Evolutionary conservation across 2,113 vertebrate species (phyloP).

Genomic region (Rhinolophus ferrumequinum): DNA sequence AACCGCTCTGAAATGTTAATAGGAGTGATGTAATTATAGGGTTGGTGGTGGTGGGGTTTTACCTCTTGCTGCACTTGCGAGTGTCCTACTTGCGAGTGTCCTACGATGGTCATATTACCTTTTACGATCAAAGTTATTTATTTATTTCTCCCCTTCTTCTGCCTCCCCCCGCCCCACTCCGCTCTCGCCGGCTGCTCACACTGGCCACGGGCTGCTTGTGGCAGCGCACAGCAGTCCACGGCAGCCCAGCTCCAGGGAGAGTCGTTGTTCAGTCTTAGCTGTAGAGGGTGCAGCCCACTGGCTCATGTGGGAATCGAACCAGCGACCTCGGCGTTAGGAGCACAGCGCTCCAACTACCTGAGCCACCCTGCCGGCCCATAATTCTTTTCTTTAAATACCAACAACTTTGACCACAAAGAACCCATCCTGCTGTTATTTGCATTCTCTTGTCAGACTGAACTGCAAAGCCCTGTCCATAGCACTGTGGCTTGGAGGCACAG

Average conservation of each 20-base stretch:
- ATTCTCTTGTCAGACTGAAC: not conserved
- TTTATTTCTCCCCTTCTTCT: no score
- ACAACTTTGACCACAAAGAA: not conserved
- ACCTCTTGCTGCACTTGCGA: not conserved
- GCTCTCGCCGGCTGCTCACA: no score
- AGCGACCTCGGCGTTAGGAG: no score
- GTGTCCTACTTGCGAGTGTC: not conserved
- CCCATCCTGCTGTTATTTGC: not conserved
- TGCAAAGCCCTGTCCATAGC: not conserved
- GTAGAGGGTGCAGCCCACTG: no score
- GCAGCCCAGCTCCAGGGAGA: no score
- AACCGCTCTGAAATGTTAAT: not conserved
- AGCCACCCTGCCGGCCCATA: no score
- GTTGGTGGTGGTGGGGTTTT: not conserved
- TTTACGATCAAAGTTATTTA: not conserved
- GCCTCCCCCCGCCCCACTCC: no score
- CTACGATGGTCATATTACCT: not conserved
- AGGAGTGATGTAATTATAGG: not conserved
- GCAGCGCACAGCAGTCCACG: no score
- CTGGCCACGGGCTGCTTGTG: no score
- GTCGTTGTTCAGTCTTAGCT: no score
- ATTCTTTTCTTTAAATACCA: not conserved
- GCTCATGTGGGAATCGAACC: no score
- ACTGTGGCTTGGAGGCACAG: fast-evolving
- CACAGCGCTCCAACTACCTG: no score